Conservation (phyloP, 2,113 vertebrate genomes). For the Pagrus major region DNA sequence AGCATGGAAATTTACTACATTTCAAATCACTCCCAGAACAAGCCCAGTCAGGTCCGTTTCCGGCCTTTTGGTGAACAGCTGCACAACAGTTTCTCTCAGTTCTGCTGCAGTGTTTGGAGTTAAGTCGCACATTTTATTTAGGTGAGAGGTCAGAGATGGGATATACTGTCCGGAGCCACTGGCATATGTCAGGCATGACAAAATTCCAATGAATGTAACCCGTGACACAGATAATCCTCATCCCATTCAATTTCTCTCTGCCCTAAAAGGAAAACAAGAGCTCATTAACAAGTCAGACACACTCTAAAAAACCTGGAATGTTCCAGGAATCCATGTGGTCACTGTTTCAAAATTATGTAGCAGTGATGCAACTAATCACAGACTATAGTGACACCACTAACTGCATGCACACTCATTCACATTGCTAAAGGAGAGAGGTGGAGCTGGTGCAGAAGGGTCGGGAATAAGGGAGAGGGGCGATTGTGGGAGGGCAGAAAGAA, state of each 20-base stretch:
- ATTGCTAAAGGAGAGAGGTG: conserved; percentile 52
- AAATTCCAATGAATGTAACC: conserved; percentile 13
- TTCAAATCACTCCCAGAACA: not conserved
- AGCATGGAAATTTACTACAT: not conserved
- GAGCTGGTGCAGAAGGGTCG: conserved; percentile 46
- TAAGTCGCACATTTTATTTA: conserved; percentile 35
- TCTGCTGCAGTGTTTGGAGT: not conserved
- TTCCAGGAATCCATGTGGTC: conserved; percentile 1
- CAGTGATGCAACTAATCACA: conserved; percentile 35
- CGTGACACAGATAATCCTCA: not conserved
- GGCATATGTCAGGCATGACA: conserved; percentile 10
- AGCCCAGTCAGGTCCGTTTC: conserved; percentile 13
- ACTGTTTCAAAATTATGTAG: not conserved
- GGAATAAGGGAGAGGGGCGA: conserved; percentile 20
- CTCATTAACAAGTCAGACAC: conserved; percentile 53
- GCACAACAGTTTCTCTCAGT: conserved; percentile 3
- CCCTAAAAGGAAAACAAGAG: conserved; percentile 46
- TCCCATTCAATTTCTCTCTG: not conserved
- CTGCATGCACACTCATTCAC: conserved; percentile 29
- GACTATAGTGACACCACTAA: conserved; percentile 8
- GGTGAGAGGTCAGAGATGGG: conserved; percentile 30
- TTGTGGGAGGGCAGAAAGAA: conserved; percentile 66
- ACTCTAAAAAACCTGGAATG: conserved; percentile 38
- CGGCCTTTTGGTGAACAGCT: conserved; percentile 7
- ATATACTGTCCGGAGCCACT: conserved; percentile 2